Conservation (phyloP, 2,797 vertebrate genomes). For the Chaenodraco wilsoni region DNA sequence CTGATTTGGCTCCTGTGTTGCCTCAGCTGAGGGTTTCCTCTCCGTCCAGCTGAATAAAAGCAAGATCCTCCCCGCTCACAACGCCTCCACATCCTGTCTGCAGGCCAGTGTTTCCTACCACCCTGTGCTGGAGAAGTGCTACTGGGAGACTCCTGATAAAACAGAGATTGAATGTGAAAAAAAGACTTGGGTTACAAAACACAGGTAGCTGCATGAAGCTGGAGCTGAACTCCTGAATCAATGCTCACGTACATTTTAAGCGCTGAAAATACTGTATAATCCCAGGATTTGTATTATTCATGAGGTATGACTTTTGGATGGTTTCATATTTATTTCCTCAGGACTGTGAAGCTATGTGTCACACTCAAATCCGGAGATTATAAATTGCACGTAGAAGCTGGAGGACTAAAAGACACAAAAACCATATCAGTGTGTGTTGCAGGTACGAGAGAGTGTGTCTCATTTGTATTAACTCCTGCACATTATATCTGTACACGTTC, state of each 20-base stretch:
- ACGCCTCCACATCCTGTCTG: constrained; percentile 81
- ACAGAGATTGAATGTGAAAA: constrained; percentile 70
- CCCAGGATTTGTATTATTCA: background rate
- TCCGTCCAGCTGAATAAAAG: constrained; percentile 77
- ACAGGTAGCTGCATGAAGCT: constrained; percentile 56
- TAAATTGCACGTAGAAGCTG: constrained; percentile 86
- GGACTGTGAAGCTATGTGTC: constrained; percentile 82
- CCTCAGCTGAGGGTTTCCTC: constrained; percentile 87
- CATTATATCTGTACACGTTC: background rate
- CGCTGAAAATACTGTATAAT: background rate
- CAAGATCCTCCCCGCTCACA: constrained; percentile 69
- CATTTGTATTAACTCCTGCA: background rate
- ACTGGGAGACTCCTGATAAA: constrained; percentile 85
- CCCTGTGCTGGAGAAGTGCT: constrained; percentile 83
- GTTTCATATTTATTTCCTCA: constrained; percentile 42
- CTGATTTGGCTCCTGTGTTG: constrained; percentile 21
- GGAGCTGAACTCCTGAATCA: background rate
- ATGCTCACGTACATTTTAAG: background rate
- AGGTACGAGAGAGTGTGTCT: constrained; percentile 81
- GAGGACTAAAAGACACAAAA: constrained; percentile 81
- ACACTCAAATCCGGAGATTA: constrained; percentile 85
- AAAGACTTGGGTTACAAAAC: constrained; percentile 44
- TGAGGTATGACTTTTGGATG: background rate
- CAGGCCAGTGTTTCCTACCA: constrained; percentile 85
- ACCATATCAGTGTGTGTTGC: constrained; percentile 86